A percentile compares a stretch with the other conserved stretches of the same genome.
phyloP scores from a whole-genome alignment of 53 echinoderm and acorn worm species.

The Patiria pectinifera region DNA sequence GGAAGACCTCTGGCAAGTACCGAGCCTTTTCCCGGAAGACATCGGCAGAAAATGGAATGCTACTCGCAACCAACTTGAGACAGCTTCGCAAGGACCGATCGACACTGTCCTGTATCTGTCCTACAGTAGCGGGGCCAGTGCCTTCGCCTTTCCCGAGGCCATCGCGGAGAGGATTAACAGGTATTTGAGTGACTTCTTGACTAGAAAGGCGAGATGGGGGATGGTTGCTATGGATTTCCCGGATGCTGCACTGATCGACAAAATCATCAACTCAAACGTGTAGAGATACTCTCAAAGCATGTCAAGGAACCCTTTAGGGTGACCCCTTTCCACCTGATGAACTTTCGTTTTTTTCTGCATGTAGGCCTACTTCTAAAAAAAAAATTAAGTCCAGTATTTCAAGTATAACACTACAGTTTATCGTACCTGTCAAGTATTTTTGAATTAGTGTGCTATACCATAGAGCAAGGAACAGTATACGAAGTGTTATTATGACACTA shows the following conservation, averaged over 20 bases:
- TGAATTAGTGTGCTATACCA: background rate
- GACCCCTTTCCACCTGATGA: too few species aligned
- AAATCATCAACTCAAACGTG: constrained; percentile 39
- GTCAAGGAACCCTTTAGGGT: too few species aligned
- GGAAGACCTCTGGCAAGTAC: constrained; percentile 16
- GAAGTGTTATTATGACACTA: too few species aligned
- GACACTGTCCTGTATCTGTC: constrained; percentile 13
- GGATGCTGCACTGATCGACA: background rate
- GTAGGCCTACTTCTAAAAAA: too few species aligned
- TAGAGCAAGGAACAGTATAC: too few species aligned
- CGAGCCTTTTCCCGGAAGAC: constrained; percentile 2
- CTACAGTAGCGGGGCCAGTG: constrained; percentile 24
- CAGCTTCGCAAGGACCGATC: background rate
- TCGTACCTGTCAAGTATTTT: too few species aligned
- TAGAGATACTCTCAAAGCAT: background rate
- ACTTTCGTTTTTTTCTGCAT: too few species aligned
- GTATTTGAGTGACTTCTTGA: constrained; percentile 17
- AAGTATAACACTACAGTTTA: too few species aligned
- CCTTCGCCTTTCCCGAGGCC: constrained; percentile 30
- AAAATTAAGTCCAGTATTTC: too few species aligned
- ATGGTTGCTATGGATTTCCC: constrained; percentile 36
- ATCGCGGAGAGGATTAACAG: constrained; percentile 27
- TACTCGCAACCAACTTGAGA: constrained; percentile 14
- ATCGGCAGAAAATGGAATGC: constrained; percentile 1
- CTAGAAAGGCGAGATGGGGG: constrained; percentile 18